Percentiles rank a stretch among this genome's conserved stretches.
These are phyloP conservation scores for Cephus sareptanus DNA, from an alignment of 2,888 invertebrate species.

Conservation along the genomic window DNA sequence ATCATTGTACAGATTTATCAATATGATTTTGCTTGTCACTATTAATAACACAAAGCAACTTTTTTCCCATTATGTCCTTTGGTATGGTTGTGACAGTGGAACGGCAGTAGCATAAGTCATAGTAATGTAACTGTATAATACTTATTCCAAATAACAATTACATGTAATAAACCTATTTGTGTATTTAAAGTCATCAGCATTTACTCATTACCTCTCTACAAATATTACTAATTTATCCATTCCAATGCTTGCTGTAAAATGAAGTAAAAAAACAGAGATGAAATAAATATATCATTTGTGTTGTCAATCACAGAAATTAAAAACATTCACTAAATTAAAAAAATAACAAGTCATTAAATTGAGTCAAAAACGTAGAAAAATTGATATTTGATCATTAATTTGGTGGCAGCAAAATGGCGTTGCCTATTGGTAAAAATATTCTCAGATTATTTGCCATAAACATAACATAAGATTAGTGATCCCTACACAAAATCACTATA, in stretches of 20 bases:
- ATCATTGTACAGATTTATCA: neutral
- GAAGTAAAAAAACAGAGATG: neutral
- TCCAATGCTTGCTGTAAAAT: neutral
- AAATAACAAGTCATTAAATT: neutral
- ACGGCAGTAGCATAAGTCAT: constrained; percentile 21
- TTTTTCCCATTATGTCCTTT: neutral
- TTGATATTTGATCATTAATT: neutral
- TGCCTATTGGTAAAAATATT: neutral
- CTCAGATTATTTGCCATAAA: neutral
- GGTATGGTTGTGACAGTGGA: neutral
- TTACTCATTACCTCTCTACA: neutral
- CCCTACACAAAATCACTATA: neutral
- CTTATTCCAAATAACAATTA: constrained; percentile 38
- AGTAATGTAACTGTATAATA: constrained; percentile 40
- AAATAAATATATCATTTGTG: neutral
- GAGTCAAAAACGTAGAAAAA: neutral
- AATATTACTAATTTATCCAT: neutral
- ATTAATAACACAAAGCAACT: neutral
- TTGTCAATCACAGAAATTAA: neutral
- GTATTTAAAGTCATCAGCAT: constrained; percentile 19
- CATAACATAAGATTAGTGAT: neutral
- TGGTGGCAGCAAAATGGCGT: neutral
- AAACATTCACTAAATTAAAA: neutral
- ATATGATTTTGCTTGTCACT: neutral
- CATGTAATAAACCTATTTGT: constrained; percentile 53